Percentiles rank a stretch among this genome's conserved stretches.
phyloP scores from a whole-genome alignment of 2,888 invertebrate genomes.

The Melanophora roralis region DNA sequence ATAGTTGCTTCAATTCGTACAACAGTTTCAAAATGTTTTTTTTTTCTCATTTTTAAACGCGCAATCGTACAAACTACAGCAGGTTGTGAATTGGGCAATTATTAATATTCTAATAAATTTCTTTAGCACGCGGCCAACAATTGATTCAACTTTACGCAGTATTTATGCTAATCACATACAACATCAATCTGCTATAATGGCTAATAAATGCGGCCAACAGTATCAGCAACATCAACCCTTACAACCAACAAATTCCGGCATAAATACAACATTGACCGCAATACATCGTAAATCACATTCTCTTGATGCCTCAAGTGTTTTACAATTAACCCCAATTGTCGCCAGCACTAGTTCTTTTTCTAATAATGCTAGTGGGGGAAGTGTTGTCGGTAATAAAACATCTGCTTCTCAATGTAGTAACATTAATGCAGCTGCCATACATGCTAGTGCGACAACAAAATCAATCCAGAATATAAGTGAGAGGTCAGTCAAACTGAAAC shows the following conservation, averaged over 20 bases:
- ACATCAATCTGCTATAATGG: slow-evolving; percentile 57
- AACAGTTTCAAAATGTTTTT: background rate
- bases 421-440: slow-evolving; percentile 71
- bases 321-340: slow-evolving; percentile 63
- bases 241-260: slow-evolving; percentile 58
- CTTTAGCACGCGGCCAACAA: slow-evolving; percentile 69
- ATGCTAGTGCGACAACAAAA: slow-evolving; percentile 74
- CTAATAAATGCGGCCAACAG: slow-evolving; percentile 62
- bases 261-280: slow-evolving; percentile 37
- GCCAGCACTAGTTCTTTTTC: slow-evolving; percentile 60
- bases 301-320: slow-evolving; percentile 80
- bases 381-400: slow-evolving; percentile 48
- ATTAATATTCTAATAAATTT: background rate
- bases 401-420: slow-evolving; percentile 51
- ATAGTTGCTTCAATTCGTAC: no score
- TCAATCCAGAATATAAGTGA: slow-evolving; percentile 76
- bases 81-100: no score
- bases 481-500: slow-evolving; percentile 73
- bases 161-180: slow-evolving; percentile 68
- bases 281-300: slow-evolving; percentile 88
- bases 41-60: background rate
- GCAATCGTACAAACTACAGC: no score
- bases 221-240: slow-evolving; percentile 55
- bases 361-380: slow-evolving; percentile 21
- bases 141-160: slow-evolving; percentile 69